Evolutionary conservation across 2,113 vertebrate species (phyloP).

Genomic region (Nothocercus nigrocapillus): DNA sequence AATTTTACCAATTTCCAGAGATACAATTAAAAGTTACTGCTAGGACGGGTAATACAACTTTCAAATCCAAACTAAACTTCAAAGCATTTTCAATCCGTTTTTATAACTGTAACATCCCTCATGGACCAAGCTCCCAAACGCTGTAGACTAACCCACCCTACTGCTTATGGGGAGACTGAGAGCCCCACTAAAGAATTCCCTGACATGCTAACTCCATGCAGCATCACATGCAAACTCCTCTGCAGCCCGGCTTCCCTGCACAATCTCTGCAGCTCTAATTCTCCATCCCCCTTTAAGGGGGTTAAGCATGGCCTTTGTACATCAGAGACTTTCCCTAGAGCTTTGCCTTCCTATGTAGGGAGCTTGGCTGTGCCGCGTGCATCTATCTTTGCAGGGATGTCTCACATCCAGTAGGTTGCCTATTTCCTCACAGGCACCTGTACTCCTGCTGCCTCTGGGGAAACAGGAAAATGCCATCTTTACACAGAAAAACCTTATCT

Average conservation of each 20-base stretch:
- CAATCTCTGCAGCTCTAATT: slow-evolving; percentile 57
- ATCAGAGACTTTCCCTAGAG: background rate
- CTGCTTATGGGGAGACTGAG: slow-evolving; percentile 67
- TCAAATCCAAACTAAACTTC: slow-evolving; percentile 77
- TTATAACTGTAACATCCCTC: slow-evolving; percentile 73
- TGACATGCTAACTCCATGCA: slow-evolving; percentile 70
- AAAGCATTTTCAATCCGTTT: slow-evolving; percentile 72
- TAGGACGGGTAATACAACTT: slow-evolving; percentile 82
- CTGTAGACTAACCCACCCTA: slow-evolving; percentile 64
- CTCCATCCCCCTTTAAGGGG: slow-evolving; percentile 27
- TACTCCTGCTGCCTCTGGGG: slow-evolving; percentile 31
- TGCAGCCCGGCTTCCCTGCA: slow-evolving; percentile 56
- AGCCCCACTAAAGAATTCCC: slow-evolving; percentile 37
- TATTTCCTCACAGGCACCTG: slow-evolving; percentile 36
- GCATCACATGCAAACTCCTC: slow-evolving; percentile 59
- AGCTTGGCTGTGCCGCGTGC: slow-evolving; percentile 42
- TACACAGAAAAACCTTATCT: slow-evolving; percentile 13
- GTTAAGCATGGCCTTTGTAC: slow-evolving; percentile 36
- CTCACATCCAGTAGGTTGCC: slow-evolving; percentile 31
- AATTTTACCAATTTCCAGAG: slow-evolving; percentile 87
- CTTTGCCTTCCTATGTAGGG: slow-evolving; percentile 24
- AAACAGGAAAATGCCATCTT: slow-evolving; percentile 19
- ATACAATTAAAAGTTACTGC: slow-evolving; percentile 88
- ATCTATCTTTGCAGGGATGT: slow-evolving; percentile 18
- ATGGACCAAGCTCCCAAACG: slow-evolving; percentile 63